Percentiles rank a stretch among this genome's conserved stretches.
Conservation (phyloP, 2,797 vertebrate genomes). For the Gymnocypris eckloni region DNA sequence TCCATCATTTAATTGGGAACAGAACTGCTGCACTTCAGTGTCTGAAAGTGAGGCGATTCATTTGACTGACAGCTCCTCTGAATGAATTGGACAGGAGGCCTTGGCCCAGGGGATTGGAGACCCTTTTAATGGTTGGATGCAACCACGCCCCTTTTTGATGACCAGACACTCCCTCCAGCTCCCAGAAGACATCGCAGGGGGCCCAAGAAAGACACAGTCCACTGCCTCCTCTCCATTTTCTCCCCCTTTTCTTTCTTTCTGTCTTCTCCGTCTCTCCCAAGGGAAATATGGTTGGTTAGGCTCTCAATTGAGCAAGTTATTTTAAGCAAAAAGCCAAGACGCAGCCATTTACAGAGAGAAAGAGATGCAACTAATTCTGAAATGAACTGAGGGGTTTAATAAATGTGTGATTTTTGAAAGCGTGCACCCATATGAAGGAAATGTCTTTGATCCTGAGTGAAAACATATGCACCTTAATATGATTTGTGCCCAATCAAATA, state of each 20-base stretch:
- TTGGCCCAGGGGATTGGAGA: constrained; percentile 38
- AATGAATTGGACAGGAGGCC: constrained; percentile 28
- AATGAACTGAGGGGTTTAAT: neutral
- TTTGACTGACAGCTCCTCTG: constrained; percentile 43
- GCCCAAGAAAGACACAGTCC: constrained; percentile 10
- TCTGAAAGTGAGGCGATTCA: constrained; percentile 2
- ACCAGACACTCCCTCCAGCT: constrained; percentile 42
- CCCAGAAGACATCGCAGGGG: constrained; percentile 37
- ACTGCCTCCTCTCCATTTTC: constrained; percentile 8
- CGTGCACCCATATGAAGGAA: neutral
- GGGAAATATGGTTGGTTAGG: constrained; percentile 47
- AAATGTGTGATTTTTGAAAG: constrained; percentile 15
- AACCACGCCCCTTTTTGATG: constrained; percentile 42
- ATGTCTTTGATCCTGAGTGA: constrained; percentile 8
- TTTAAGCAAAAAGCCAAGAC: constrained; percentile 1
- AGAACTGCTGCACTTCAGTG: constrained; percentile 11
- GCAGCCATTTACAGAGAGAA: constrained; percentile 7
- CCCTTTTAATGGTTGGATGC: constrained; percentile 35
- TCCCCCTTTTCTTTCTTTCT: constrained; percentile 14
- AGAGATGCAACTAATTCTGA: neutral
- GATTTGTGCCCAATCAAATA: constrained; percentile 12
- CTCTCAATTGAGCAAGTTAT: constrained; percentile 46
- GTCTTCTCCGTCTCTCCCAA: constrained; percentile 20
- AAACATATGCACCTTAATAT: constrained; percentile 25
- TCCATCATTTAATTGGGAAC: constrained; percentile 42